A percentile compares a stretch with the other conserved stretches of the same genome.
phyloP scores from a whole-genome alignment of 2,113 vertebrate species.

The Heliornis fulica region DNA sequence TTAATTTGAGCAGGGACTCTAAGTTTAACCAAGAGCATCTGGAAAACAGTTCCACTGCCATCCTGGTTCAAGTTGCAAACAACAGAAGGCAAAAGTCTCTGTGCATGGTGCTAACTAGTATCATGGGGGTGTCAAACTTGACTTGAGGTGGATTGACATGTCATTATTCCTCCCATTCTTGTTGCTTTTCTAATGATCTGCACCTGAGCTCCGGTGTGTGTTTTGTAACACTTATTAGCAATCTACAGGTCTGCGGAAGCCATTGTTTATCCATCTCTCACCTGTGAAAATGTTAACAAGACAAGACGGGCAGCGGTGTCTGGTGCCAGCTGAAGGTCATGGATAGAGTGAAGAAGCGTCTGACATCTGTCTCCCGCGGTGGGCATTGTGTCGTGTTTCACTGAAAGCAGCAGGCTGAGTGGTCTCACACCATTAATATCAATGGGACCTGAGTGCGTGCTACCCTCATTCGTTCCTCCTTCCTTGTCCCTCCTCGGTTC shows the following conservation, averaged over 20 bases:
- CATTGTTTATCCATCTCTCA: constrained; percentile 59
- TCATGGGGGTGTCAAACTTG: constrained; percentile 21
- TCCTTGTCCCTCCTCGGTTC: background rate
- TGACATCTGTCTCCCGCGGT: constrained; percentile 22
- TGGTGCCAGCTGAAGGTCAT: constrained; percentile 55
- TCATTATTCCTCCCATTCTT: constrained; percentile 56
- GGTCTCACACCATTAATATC: constrained; percentile 55
- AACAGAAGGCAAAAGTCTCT: constrained; percentile 1
- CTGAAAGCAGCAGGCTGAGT: constrained; percentile 31
- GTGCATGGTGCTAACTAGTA: background rate
- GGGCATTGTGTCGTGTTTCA: background rate
- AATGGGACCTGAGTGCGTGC: background rate
- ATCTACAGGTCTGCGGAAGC: constrained; percentile 20
- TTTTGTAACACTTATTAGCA: constrained; percentile 63
- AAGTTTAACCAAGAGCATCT: constrained; percentile 30
- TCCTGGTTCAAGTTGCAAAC: background rate
- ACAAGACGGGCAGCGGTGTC: background rate
- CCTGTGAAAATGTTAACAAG: constrained; percentile 64
- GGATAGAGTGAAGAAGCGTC: background rate
- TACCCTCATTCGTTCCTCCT: background rate
- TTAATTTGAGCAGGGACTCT: background rate
- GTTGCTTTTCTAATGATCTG: constrained; percentile 62
- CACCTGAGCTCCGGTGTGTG: constrained; percentile 39
- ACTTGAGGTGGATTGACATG: constrained; percentile 35
- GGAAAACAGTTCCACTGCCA: constrained; percentile 12